Evolutionary conservation across 2,888 invertebrate genomes (phyloP).

Genomic region (Cenopis cana): DNA sequence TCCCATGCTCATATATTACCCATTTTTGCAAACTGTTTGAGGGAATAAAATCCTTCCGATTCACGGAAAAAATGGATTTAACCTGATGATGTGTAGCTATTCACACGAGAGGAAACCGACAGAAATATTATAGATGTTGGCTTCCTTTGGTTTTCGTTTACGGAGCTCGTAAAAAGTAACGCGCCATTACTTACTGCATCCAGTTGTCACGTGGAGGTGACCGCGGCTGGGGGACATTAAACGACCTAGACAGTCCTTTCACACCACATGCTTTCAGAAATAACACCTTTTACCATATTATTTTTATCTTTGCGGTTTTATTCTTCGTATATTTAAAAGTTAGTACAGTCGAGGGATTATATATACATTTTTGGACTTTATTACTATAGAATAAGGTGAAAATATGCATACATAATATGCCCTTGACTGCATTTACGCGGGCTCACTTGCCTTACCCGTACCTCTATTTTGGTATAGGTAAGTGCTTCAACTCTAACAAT

Average conservation of each 20-base stretch:
- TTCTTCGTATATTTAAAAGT: neutral
- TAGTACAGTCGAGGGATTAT: too few relatives aligned
- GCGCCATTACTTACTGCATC: conserved; percentile 22
- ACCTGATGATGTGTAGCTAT: conserved; percentile 10
- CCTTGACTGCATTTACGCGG: conserved; percentile 6
- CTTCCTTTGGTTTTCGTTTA: conserved; percentile 42
- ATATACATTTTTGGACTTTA: too few relatives aligned
- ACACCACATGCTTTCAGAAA: conserved; percentile 30
- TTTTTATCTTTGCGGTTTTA: conserved; percentile 9
- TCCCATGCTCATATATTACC: conserved; percentile 21
- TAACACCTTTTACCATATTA: conserved; percentile 18
- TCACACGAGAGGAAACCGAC: conserved; percentile 19
- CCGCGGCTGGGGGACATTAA: conserved; percentile 10
- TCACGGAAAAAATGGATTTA: too few relatives aligned
- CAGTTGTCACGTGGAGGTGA: conserved; percentile 40
- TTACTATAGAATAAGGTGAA: too few relatives aligned
- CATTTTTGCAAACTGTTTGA: conserved; percentile 1
- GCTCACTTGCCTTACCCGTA: neutral
- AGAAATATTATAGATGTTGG: conserved; percentile 37
- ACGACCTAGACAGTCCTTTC: conserved; percentile 19
- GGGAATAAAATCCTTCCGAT: neutral
- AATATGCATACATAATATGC: too few relatives aligned
- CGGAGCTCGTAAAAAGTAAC: conserved; percentile 38
- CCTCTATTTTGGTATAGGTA: too few relatives aligned
- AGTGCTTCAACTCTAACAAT: neutral